phyloP scores from a whole-genome alignment of 2,113 vertebrate genomes.

The Ciconia stormi region DNA sequence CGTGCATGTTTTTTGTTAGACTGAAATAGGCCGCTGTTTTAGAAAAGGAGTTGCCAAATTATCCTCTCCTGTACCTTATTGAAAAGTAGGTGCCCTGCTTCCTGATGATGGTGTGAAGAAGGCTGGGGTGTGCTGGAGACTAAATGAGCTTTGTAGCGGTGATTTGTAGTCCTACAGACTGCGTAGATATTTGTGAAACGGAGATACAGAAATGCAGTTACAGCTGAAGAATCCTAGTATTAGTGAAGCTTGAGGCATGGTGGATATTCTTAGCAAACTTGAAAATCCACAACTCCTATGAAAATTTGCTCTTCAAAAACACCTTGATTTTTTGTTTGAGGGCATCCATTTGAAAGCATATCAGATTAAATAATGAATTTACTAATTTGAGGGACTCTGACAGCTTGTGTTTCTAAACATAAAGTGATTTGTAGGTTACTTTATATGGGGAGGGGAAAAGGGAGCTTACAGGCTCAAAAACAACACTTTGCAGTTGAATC shows the following conservation, averaged over 20 bases:
- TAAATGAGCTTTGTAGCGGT: background rate
- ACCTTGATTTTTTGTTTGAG: background rate
- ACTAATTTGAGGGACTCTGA: background rate
- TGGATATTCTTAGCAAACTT: background rate
- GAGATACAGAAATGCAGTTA: background rate
- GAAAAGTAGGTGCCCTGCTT: background rate
- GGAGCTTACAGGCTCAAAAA: background rate
- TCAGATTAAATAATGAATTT: background rate
- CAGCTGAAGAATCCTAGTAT: background rate
- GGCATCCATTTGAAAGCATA: background rate
- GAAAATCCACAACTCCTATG: background rate
- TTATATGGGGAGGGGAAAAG: background rate
- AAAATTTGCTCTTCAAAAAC: background rate
- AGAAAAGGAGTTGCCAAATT: background rate
- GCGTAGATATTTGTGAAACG: background rate
- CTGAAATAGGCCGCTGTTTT: background rate
- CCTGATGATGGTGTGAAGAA: background rate
- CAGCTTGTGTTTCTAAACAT: background rate
- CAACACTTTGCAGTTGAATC: background rate
- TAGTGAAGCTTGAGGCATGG: background rate
- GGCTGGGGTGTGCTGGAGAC: background rate
- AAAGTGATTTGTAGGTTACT: background rate
- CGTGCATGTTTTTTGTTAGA: rapidly evolving
- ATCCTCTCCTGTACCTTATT: rapidly evolving
- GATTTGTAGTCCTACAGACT: background rate